Conservation (phyloP, 1,140 invertebrate species). For the Drosophila orosa region DNA sequence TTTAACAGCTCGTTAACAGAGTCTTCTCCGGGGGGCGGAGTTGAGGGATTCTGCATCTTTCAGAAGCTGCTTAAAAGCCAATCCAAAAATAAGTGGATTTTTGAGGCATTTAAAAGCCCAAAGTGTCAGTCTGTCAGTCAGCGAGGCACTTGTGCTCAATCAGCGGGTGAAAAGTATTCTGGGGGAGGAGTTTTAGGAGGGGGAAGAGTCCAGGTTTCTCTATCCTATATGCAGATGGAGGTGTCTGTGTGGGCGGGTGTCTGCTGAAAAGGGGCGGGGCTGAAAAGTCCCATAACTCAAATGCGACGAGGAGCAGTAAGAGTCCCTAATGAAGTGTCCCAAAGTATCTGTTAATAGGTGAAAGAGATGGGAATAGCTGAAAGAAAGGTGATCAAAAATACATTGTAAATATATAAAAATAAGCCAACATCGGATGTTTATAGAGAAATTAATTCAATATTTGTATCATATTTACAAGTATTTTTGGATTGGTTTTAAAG, state of each 20-base stretch:
- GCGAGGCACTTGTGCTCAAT: conserved; percentile 76
- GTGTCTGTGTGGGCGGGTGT: conserved; percentile 50
- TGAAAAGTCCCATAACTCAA: conserved; percentile 66
- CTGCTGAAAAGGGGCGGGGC: conserved; percentile 19
- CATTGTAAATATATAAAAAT: neutral
- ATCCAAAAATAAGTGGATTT: conserved; percentile 57
- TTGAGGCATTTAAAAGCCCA: conserved; percentile 73
- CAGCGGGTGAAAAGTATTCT: conserved; percentile 40
- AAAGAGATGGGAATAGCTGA: neutral
- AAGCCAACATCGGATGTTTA: neutral
- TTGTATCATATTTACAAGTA: neutral
- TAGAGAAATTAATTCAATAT: neutral
- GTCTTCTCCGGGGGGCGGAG: conserved; percentile 5
- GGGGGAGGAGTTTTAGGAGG: neutral
- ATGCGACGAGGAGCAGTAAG: conserved; percentile 39
- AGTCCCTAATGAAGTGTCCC: conserved; percentile 74
- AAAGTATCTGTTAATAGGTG: conserved; percentile 77
- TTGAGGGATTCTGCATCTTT: conserved; percentile 47
- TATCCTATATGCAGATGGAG: neutral
- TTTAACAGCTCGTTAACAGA: conserved; percentile 73
- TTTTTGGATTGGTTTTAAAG: neutral
- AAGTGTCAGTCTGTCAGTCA: conserved; percentile 78
- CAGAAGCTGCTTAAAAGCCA: conserved; percentile 79
- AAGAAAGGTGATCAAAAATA: neutral
- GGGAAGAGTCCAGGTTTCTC: neutral